phyloP scores from a whole-genome alignment of 2,888 invertebrate species.

The Melanargia galathea region DNA sequence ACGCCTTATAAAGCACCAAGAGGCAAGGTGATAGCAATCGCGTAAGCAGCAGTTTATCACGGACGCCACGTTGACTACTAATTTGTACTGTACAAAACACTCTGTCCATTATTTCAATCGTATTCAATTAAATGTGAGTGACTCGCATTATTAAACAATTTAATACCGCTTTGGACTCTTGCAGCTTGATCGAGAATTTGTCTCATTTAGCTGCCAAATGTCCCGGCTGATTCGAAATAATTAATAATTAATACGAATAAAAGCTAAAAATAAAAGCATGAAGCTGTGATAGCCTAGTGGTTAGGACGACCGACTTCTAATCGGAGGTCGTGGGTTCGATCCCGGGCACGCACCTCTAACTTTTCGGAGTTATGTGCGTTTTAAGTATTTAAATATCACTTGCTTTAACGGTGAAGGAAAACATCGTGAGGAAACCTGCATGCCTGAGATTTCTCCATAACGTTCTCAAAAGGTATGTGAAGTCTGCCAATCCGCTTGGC shows the following conservation, averaged over 20 bases:
- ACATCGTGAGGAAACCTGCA: too few relatives aligned
- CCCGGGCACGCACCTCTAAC: too few relatives aligned
- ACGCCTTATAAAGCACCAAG: constrained; percentile 19
- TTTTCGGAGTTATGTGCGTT: too few relatives aligned
- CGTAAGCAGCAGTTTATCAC: constrained; percentile 21
- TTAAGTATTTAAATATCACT: too few relatives aligned
- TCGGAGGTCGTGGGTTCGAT: too few relatives aligned
- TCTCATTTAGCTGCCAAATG: constrained; percentile 15
- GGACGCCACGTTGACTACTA: constrained; percentile 22
- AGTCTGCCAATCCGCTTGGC: too few relatives aligned
- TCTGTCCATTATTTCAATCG: constrained; percentile 20
- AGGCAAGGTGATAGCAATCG: constrained; percentile 23
- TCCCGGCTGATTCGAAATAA: background rate
- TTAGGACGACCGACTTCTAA: too few relatives aligned
- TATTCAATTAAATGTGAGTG: constrained; percentile 17
- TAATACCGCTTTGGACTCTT: constrained; percentile 13
- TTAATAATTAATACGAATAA: constrained; percentile 14
- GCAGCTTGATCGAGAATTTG: constrained; percentile 5
- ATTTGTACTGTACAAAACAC: constrained; percentile 28
- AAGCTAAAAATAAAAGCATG: background rate
- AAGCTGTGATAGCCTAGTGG: too few relatives aligned
- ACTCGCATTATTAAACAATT: constrained; percentile 25
- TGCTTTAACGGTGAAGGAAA: too few relatives aligned
- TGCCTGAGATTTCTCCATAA: too few relatives aligned
- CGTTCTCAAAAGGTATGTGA: too few relatives aligned